A percentile compares a stretch with the other conserved stretches of the same genome.
These are phyloP conservation scores for Drosophila trapezifrons DNA, from an alignment of 1,140 invertebrate species.

Conservation along the genomic window DNA sequence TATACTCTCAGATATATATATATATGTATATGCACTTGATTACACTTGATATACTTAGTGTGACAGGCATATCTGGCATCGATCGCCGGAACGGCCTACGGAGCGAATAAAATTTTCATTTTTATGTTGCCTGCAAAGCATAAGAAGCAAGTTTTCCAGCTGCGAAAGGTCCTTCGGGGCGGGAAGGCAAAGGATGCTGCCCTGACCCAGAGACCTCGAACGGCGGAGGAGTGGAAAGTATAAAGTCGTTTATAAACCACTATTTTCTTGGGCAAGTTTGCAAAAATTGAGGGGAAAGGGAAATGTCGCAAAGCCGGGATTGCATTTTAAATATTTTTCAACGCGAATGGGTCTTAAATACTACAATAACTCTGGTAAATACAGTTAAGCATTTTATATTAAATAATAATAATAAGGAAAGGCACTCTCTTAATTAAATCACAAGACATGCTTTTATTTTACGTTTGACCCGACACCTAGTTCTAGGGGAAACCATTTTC, in stretches of 20 bases:
- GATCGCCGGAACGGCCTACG: conserved; percentile 46
- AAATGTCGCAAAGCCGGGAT: no score
- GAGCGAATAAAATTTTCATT: conserved; percentile 54
- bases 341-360: no score
- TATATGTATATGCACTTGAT: conserved; percentile 47
- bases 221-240: not conserved
- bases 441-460: no score
- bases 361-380: no score
- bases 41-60: conserved; percentile 56
- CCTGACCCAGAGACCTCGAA: conserved; percentile 15
- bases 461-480: no score
- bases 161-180: conserved; percentile 12
- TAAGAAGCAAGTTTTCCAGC: conserved; percentile 29
- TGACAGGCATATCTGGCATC: conserved; percentile 43
- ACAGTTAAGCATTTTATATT: no score
- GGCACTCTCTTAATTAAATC: no score
- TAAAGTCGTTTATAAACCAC: not conserved
- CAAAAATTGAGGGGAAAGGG: no score
- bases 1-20: not conserved
- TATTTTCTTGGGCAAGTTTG: not conserved
- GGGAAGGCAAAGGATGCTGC: not conserved
- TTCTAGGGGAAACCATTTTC: no score
- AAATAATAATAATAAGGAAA: not conserved
- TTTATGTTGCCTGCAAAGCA: conserved; percentile 41
- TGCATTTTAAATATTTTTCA: not conserved